phyloP scores from a whole-genome alignment of 2,888 invertebrate genomes.

The Pyrocoelia pectoralis region DNA sequence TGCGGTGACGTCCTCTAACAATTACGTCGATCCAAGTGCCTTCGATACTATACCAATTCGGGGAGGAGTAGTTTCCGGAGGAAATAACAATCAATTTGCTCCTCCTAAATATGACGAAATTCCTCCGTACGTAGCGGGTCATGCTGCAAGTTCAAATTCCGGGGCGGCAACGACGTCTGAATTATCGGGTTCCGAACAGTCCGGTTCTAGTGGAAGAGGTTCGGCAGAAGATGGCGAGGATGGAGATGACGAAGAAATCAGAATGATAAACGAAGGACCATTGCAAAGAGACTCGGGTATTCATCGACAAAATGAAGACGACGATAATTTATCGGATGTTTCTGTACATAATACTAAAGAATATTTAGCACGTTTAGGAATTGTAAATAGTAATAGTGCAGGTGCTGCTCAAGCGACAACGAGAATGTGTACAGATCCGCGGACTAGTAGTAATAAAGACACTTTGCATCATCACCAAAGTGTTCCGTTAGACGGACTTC shows the following conservation, averaged over 20 bases:
- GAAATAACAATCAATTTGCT: conserved; percentile 72
- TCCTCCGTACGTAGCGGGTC: conserved; percentile 78
- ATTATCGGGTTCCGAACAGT: conserved; percentile 92
- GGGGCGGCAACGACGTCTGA: conserved; percentile 88
- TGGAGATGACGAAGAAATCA: conserved; percentile 94
- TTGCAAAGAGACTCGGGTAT: conserved; percentile 77
- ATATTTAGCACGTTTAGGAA: conserved; percentile 92
- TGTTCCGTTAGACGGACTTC: conserved; percentile 81
- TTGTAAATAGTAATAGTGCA: conserved; percentile 77
- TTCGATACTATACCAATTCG: conserved; percentile 90
- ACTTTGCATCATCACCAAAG: conserved; percentile 69
- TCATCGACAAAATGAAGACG: conserved; percentile 67
- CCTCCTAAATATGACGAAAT: conserved; percentile 93
- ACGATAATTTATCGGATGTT: conserved; percentile 84
- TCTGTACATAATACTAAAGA: conserved; percentile 95
- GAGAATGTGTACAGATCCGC: conserved; percentile 73
- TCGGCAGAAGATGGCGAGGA: conserved; percentile 95
- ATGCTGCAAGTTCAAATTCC: conserved; percentile 79
- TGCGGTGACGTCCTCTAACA: conserved; percentile 79
- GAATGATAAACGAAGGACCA: conserved; percentile 96
- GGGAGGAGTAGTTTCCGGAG: conserved; percentile 61
- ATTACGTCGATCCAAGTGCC: conserved; percentile 87
- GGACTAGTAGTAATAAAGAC: conserved; percentile 67
- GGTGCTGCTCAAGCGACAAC: conserved; percentile 73
- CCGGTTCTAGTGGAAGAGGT: conserved; percentile 94